Base-by-base conservation (phyloP, 2,113 vertebrate species). In the Alethe castanea region DNA sequence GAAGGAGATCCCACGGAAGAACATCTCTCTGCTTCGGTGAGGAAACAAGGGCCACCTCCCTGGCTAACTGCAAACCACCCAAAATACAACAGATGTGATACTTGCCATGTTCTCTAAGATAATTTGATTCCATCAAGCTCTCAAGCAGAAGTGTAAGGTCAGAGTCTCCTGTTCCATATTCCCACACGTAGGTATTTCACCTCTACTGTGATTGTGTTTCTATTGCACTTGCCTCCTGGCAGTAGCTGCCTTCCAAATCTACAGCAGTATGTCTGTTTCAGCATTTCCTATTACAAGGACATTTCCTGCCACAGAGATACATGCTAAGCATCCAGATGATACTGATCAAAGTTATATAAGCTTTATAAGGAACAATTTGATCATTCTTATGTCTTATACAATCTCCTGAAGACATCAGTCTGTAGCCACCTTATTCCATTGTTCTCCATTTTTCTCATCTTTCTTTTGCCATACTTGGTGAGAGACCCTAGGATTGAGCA, bases 1-100 rank as follows among this genome's bases (percentile, higher is more conserved):
- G 56, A 99, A 98, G 65, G 99, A 99, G 96, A 98, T 99, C 25
- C 99, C 98, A 4, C 98, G 98, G 91, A 99, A 98, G 95, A 99
- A 98, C 96, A 99, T 99, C 97, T 98, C 98, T 28, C 98, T 99
- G 64, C 98, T 99, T 82, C 98, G 98, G 99, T 99, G 97, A 84
- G 89, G 65, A 76, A 80, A 40, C 8, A 14, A 92, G 59, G 59
- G 38, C 53, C 59, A 52, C 20, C 17, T 72, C 3, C 35, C 57
- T 81, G 19, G 48, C 50, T 66, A 24, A 36, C 48, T 73, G 71
- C 62, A 62, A 88, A 88, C 19, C 33, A 70, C 11, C 54, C 40
- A 83, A 80, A 81, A 48, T 59, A 22, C 0, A 5, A 11, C 14
- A 44, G 28, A 59, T 38, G 28, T 16, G 26, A 83, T 31, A 22